These are phyloP conservation scores for Hipposideros larvatus DNA, from an alignment of 2,797 vertebrate species.

Conservation along the genomic window DNA sequence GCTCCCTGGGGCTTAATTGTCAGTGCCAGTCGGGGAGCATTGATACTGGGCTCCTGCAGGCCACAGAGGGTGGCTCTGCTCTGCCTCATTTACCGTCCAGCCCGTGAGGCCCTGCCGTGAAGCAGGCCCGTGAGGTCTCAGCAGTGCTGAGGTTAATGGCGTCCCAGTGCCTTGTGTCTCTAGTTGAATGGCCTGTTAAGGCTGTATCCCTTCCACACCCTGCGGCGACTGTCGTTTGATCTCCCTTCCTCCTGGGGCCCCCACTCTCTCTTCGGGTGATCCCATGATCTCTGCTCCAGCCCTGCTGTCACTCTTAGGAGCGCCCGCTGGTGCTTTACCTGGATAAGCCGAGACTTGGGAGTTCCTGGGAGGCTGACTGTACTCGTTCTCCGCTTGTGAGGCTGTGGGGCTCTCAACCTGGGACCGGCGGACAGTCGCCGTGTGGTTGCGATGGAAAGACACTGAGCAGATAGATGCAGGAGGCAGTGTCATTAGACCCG, in stretches of 20 bases:
- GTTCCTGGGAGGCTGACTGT: slow-evolving; percentile 78
- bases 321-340: slow-evolving; percentile 66
- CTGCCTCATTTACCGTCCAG: background rate
- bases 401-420: slow-evolving; percentile 49
- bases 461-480: slow-evolving; percentile 56
- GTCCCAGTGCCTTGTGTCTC: background rate
- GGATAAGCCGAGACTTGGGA: slow-evolving; percentile 82
- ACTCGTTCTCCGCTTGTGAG: slow-evolving; percentile 82
- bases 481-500: background rate
- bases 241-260: too few species aligned
- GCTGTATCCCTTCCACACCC: background rate
- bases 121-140: slow-evolving; percentile 8
- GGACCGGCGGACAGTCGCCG: slow-evolving; percentile 45
- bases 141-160: slow-evolving; percentile 41
- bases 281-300: rapidly evolving
- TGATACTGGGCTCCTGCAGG: background rate
- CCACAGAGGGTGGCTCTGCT: background rate
- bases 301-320: background rate
- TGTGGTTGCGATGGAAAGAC: slow-evolving; percentile 88
- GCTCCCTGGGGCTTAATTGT: slow-evolving; percentile 35
- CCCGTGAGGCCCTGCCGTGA: background rate
- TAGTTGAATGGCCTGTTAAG: background rate
- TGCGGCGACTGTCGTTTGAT: background rate
- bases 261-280: background rate
- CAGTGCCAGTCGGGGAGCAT: background rate